A percentile compares a stretch with the other conserved stretches of the same genome.
These are phyloP conservation scores for Strigamia crassipes DNA, from an alignment of 2,888 invertebrate genomes.

Conservation along the genomic window DNA sequence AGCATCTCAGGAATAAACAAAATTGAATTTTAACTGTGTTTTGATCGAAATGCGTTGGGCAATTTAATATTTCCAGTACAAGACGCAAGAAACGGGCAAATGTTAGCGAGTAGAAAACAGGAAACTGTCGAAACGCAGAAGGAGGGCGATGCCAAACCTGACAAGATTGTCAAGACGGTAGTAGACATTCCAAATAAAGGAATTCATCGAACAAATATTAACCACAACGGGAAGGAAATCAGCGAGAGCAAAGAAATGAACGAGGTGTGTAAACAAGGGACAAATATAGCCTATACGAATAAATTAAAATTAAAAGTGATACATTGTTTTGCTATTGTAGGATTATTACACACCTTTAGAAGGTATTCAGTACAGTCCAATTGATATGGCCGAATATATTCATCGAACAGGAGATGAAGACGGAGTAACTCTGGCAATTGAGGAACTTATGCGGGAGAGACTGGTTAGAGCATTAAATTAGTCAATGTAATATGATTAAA, in stretches of 20 bases:
- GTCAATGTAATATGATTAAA: not conserved
- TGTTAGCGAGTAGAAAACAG: slow-evolving; percentile 46
- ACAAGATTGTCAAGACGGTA: slow-evolving; percentile 48
- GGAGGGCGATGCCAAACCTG: slow-evolving; percentile 45
- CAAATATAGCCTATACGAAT: too few species aligned
- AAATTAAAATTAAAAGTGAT: too few species aligned
- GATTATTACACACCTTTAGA: slow-evolving; percentile 51
- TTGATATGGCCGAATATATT: slow-evolving; percentile 81
- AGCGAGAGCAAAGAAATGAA: not conserved
- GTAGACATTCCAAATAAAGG: slow-evolving; percentile 50
- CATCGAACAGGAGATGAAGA: slow-evolving; percentile 82
- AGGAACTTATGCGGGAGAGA: slow-evolving; percentile 76
- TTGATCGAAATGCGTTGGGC: not conserved
- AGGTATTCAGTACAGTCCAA: slow-evolving; percentile 68
- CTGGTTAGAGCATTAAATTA: slow-evolving; percentile 64
- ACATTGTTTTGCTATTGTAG: slow-evolving; percentile 18
- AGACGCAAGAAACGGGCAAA: slow-evolving; percentile 47
- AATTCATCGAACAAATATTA: slow-evolving; percentile 46
- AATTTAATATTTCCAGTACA: slow-evolving; percentile 44
- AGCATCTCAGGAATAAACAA: not conserved
- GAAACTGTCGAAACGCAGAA: slow-evolving; percentile 46
- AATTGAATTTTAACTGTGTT: not conserved
- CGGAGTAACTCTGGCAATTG: slow-evolving; percentile 75
- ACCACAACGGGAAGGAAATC: slow-evolving; percentile 23
- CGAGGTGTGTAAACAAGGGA: not conserved